Percentiles rank a stretch among this genome's conserved stretches.
Evolutionary conservation across 2,797 vertebrate species (phyloP).

Genomic region (Hemibagrus guttatus): DNA sequence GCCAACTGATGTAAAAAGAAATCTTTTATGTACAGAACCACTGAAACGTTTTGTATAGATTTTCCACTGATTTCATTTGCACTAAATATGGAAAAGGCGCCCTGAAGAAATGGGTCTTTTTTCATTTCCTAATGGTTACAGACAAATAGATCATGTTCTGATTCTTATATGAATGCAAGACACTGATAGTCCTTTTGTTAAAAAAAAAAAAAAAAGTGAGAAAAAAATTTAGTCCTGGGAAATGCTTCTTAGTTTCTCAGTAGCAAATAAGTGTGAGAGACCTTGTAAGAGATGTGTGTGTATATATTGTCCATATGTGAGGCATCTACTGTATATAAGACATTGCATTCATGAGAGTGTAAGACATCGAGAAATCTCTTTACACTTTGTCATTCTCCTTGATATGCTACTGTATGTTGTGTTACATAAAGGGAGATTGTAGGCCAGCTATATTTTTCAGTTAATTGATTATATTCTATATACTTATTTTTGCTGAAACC

Average conservation of each 20-base stretch:
- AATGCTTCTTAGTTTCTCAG: conserved; percentile 59
- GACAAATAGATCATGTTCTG: conserved; percentile 63
- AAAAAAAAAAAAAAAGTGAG: conserved; percentile 16
- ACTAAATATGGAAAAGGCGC: conserved; percentile 72
- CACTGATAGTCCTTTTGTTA: conserved; percentile 70
- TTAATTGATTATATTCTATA: not conserved
- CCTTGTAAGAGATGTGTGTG: not conserved
- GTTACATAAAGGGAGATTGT: not conserved
- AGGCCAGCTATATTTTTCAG: conserved; percentile 11
- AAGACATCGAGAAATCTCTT: not conserved
- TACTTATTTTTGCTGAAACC: conserved; percentile 10
- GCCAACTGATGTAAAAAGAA: conserved; percentile 31
- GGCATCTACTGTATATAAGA: conserved; percentile 19
- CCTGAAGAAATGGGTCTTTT: conserved; percentile 53
- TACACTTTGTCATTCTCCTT: not conserved
- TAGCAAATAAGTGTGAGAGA: conserved; percentile 26
- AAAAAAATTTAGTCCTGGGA: conserved; percentile 58
- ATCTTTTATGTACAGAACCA: conserved; percentile 64
- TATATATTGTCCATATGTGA: conserved; percentile 1
- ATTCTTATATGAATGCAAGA: conserved; percentile 74
- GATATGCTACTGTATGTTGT: not conserved
- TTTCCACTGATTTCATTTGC: conserved; percentile 78
- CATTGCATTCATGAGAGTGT: not conserved
- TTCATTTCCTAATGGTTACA: conserved; percentile 65
- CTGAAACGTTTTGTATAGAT: conserved; percentile 72